Evolutionary conservation across 2,888 invertebrate species (phyloP), one percentile per base, ranked within the genome.

Genomic region (Eristalis intricaria): DNA sequence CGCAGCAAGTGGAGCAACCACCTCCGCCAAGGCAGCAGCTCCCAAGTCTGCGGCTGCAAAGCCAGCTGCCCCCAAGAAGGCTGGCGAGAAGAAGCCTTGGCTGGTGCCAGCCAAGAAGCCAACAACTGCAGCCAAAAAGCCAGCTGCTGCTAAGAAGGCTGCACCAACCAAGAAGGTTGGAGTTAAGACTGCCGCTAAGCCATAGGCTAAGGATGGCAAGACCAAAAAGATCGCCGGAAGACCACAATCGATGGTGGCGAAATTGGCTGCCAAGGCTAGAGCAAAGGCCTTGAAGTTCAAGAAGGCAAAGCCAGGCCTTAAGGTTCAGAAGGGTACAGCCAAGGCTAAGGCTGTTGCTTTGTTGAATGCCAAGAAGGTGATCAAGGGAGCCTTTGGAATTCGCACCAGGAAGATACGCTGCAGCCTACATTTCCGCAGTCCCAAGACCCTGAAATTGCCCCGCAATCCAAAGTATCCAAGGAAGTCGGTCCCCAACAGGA

Each of bases 381-480:
- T 98, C 89, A 98, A 98, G 93, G 99, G 99, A 89, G 96, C 96
- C 90, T 96, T 97, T 94, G 98, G 97, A 91, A 97, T 97, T 80
- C 95, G 97, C 78, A 95, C 96, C 13, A 95, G 98, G 89, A 98
- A 99, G 94, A 96, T 99, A 90, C 96, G 99, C 92, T 99, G 98
- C 61, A 97, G 97, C 4, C 99, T 99, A 89, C 98, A 98, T 92
- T 99, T 99, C 96, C 97, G 96, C 91, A 95, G 98, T 89, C 99
- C 99, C 15, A 97, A 97, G 91, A 99, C 99, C 61, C 96, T 99
- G 94, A 96, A 96, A 91, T 96, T 98, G 84, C 97, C 97, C 13
- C 96, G 99, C 91, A 96, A 96, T 88, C 99, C 99, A 0, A 99
- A 98, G 94, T 99, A 98, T 93, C 97, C 98, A 3, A 96, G 98